Evolutionary conservation across 2,797 vertebrate genomes (phyloP).

Genomic region (Sebastes alutus): DNA sequence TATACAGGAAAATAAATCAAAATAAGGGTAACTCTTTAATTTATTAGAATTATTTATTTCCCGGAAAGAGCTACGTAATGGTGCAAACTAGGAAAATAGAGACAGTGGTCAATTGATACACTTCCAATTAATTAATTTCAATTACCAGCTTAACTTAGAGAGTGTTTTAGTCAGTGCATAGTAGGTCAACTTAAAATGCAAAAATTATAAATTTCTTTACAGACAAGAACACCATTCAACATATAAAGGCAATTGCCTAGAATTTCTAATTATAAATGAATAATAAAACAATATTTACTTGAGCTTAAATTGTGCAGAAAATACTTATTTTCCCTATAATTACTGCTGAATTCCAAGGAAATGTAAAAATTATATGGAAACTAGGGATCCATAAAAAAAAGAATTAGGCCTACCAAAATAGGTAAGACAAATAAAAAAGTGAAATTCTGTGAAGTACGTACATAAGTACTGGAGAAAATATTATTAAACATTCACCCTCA

Average conservation of each 20-base stretch:
- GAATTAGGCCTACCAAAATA: not conserved
- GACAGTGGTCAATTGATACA: not conserved
- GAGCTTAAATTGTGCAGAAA: not conserved
- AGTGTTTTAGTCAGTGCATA: not conserved
- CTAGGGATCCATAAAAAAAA: too few relatives aligned
- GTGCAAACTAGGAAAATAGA: not conserved
- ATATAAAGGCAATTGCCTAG: not conserved
- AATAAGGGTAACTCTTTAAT: not conserved
- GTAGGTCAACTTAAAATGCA: too few relatives aligned
- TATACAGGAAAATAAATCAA: not conserved
- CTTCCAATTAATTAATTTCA: not conserved
- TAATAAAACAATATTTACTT: not conserved
- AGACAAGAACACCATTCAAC: not conserved
- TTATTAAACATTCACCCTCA: too few relatives aligned
- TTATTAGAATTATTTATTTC: not conserved
- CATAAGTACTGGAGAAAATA: not conserved
- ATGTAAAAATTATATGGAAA: not conserved
- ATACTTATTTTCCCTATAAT: not conserved
- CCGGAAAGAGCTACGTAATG: not conserved
- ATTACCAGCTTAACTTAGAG: not conserved
- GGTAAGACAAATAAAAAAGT: not conserved
- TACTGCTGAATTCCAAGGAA: not conserved
- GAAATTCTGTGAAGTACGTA: not conserved
- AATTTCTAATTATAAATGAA: not conserved
- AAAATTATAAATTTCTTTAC: accelerated